A percentile compares a stretch with the other conserved stretches of the same genome.
phyloP scores from a whole-genome alignment of 2,797 vertebrate species.

The Sitta carolinensis region DNA sequence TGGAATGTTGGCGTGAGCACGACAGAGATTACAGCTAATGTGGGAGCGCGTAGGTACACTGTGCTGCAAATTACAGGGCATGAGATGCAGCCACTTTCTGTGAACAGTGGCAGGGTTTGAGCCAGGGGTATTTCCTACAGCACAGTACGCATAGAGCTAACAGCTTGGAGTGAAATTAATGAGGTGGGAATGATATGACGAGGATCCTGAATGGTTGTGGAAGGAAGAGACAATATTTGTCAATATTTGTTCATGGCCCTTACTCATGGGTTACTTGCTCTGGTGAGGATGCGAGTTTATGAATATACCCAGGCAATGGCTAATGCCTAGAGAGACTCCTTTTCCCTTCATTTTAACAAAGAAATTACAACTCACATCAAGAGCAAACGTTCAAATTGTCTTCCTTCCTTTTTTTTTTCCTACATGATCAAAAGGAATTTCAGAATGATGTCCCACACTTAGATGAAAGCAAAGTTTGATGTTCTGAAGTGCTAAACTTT shows the following conservation, averaged over 20 bases:
- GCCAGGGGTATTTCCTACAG: slow-evolving; percentile 39
- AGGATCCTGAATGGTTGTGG: not conserved
- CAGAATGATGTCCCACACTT: slow-evolving; percentile 2
- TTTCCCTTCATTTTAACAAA: slow-evolving; percentile 36
- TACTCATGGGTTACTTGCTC: not conserved
- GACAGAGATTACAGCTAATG: slow-evolving; percentile 50
- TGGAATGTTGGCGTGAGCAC: slow-evolving; percentile 21
- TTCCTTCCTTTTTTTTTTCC: not conserved
- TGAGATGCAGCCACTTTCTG: not conserved
- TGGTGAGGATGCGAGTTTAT: not conserved
- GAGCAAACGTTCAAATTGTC: slow-evolving; percentile 16
- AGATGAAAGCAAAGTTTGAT: slow-evolving; percentile 56
- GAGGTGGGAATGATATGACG: slow-evolving; percentile 31
- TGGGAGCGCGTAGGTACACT: slow-evolving; percentile 34
- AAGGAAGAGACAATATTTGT: not conserved
- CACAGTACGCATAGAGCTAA: slow-evolving; percentile 18
- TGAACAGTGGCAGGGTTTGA: slow-evolving; percentile 22
- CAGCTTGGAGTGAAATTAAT: slow-evolving; percentile 60
- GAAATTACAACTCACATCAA: slow-evolving; percentile 15
- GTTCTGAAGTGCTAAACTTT: slow-evolving; percentile 58
- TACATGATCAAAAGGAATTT: slow-evolving; percentile 37
- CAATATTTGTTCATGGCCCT: slow-evolving; percentile 54
- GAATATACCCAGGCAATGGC: not conserved
- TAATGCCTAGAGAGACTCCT: not conserved
- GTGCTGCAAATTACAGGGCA: slow-evolving; percentile 49